Evolutionary conservation across 2,113 vertebrate genomes (phyloP).

Genomic region (Petaurus breviceps): DNA sequence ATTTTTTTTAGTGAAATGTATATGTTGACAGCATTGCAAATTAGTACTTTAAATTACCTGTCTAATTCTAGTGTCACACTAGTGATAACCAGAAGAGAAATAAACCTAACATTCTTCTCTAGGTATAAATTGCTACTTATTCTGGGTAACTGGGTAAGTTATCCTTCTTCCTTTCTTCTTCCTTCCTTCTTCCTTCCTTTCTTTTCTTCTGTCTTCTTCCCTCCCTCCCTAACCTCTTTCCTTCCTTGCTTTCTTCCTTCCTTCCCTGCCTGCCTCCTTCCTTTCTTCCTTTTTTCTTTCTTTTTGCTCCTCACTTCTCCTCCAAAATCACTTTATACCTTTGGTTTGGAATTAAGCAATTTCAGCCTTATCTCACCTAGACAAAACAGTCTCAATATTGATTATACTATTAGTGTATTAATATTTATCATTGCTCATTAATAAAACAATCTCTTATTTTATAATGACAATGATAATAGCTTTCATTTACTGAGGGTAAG

Average conservation of each 20-base stretch:
- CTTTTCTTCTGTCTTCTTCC: too few species aligned
- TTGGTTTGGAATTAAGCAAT: neutral
- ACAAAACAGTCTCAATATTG: neutral
- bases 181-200: too few species aligned
- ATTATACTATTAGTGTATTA: neutral
- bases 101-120: neutral
- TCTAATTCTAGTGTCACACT: neutral
- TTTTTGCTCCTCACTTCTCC: neutral
- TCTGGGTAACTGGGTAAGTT: neutral
- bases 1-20: too few species aligned
- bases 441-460: neutral
- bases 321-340: slow-evolving; percentile 8
- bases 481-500: neutral
- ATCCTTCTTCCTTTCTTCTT: neutral
- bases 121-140: neutral
- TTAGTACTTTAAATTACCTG: neutral
- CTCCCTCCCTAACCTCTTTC: too few species aligned
- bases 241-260: neutral
- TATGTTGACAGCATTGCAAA: neutral
- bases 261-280: too few species aligned
- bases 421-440: neutral
- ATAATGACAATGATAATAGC: neutral
- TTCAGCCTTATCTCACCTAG: neutral
- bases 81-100: neutral
- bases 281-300: too few species aligned